Evolutionary conservation across 2,797 vertebrate species (phyloP).

Genomic region (Rousettus madagascariensis): DNA sequence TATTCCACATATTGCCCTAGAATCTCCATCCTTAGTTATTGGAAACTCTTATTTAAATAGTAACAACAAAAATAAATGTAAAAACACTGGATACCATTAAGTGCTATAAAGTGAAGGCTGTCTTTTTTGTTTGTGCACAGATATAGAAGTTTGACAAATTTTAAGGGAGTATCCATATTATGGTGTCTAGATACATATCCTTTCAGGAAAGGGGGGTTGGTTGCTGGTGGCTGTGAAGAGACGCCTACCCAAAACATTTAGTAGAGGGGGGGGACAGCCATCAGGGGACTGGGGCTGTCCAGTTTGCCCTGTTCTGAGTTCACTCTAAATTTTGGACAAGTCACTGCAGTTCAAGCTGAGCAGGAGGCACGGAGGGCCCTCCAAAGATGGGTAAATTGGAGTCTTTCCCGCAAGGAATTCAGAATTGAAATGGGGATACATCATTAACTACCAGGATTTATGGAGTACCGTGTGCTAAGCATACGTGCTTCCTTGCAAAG

Average conservation of each 20-base stretch:
- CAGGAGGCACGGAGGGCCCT: neutral
- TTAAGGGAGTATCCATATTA: neutral
- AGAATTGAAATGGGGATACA: neutral
- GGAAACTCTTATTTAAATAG: neutral
- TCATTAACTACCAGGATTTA: neutral
- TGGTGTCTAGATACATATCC: neutral
- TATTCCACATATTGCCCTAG: neutral
- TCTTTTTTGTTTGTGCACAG: neutral
- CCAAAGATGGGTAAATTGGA: neutral
- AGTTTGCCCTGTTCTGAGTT: neutral
- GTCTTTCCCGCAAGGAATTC: neutral
- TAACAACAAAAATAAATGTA: neutral
- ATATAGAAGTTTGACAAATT: neutral
- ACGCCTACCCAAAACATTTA: too few species aligned
- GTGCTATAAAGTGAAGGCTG: neutral
- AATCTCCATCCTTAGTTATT: neutral
- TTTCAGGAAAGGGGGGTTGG: neutral
- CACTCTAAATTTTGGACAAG: neutral
- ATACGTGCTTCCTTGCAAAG: neutral
- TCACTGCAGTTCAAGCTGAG: neutral
- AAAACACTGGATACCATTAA: neutral
- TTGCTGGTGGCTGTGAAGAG: neutral
- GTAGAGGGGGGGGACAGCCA: neutral
- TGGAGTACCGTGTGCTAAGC: neutral
- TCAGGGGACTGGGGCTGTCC: too few species aligned